Base-by-base conservation (phyloP, 1,140 invertebrate genomes). In the Procambarus virginalis region DNA sequence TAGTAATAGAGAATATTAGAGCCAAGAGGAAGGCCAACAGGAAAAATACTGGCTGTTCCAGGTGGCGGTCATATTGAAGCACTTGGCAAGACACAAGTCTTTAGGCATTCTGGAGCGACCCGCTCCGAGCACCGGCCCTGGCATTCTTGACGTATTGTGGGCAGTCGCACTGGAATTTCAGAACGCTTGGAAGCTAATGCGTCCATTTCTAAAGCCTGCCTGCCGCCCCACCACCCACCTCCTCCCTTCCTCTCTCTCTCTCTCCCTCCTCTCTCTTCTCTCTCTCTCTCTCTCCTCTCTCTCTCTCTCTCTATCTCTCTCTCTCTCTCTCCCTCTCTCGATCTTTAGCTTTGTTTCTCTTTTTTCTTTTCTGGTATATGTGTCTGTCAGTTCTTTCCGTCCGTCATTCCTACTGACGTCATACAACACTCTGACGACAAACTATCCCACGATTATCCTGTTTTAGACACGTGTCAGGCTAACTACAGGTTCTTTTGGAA, bases 201-300 rank as follows among this genome's bases (percentile, higher is more conserved):
- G 4, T 68, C 60, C 4, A n/a, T n/a, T 68, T 68, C 60, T 17
- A 55, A 55, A 55, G 12, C 51, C 51, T n/a, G n/a, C n/a, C n/a
- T n/a, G n/a, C n/a, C n/a, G n/a, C n/a, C n/a, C n/a, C n/a, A n/a
- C n/a, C n/a, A n/a, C n/a, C n/a, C n/a, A 55, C 51, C 12, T 55
- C 70, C 46, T 45, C 48, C n/a, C 48, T 81, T 49, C 55, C 20
- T 70, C 60, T 34, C 60, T 80, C 76, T 68, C 46, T 79, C 55
- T 64, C 76, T 58, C 48, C 12, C 49, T 76, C 22, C 22, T 22
- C 49, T 10, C 22, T 73, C 6, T 20, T 55, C 70, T 55, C 55
- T 76, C 51, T 45, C 73, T 58, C 49, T 70, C 82, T 60, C 45
- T 22, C 48, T 12, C 68, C n/a, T 34, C 3, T 45, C 82, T 45